These are phyloP conservation scores for Myotis davidii DNA, from an alignment of 2,113 vertebrate genomes.

Conservation along the genomic window DNA sequence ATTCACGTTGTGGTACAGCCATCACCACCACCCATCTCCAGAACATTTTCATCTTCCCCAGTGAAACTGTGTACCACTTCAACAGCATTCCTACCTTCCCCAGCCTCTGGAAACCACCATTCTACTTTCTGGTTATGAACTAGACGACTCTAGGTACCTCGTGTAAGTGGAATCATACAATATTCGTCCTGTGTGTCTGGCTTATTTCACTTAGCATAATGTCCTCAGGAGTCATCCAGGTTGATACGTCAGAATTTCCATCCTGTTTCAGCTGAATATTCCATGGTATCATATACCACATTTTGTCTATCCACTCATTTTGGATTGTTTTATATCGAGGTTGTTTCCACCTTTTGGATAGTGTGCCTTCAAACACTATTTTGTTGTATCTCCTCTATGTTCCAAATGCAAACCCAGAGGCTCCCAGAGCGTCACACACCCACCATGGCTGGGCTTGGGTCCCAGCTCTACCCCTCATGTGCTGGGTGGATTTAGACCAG, in stretches of 20 bases:
- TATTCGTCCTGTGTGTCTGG: background rate
- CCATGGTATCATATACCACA: accelerated
- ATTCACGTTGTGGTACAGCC: background rate
- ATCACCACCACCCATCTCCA: background rate
- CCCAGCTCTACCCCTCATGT: background rate
- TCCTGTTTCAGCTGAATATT: background rate
- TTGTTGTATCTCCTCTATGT: too few relatives aligned
- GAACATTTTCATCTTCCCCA: background rate
- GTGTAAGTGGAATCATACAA: too few relatives aligned
- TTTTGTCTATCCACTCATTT: background rate
- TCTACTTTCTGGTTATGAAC: background rate
- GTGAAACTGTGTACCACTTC: background rate
- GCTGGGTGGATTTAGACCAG: background rate
- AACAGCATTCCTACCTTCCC: background rate
- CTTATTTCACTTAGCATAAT: background rate
- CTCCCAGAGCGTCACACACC: accelerated
- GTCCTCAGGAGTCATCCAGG: background rate
- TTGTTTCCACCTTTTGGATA: background rate
- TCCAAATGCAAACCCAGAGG: background rate
- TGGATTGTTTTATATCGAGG: background rate
- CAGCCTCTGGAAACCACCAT: background rate
- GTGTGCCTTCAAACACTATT: too few relatives aligned
- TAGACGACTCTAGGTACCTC: background rate
- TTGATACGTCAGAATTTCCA: background rate
- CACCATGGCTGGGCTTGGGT: too few relatives aligned